These are phyloP conservation scores for Unio delphinus DNA, from an alignment of 2,888 invertebrate genomes.

Conservation along the genomic window DNA sequence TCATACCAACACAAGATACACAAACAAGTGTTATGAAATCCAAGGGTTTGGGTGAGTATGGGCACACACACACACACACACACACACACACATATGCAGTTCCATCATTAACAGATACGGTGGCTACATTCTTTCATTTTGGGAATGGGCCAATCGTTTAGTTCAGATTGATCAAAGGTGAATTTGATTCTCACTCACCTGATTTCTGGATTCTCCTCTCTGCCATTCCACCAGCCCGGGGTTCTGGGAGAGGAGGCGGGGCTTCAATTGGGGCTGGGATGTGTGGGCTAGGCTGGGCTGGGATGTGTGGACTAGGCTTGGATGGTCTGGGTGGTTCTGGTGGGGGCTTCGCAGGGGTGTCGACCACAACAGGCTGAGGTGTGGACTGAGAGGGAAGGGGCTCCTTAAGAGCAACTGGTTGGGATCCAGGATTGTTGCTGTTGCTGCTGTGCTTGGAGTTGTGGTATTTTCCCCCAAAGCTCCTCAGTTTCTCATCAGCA, in stretches of 20 bases:
- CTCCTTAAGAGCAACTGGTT: slow-evolving; percentile 4
- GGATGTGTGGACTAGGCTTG: background rate
- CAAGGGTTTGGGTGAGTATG: no score
- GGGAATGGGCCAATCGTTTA: no score
- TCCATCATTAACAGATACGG: no score
- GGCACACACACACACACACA: no score
- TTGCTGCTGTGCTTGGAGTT: slow-evolving; percentile 13
- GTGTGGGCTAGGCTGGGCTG: slow-evolving; percentile 4
- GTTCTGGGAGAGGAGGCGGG: slow-evolving; percentile 30
- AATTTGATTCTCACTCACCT: slow-evolving; percentile 21
- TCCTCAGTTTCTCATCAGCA: slow-evolving; percentile 63
- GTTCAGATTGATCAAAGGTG: no score
- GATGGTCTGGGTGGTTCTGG: background rate
- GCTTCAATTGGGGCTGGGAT: slow-evolving; percentile 8
- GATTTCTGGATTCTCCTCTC: slow-evolving; percentile 50
- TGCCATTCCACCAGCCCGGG: slow-evolving; percentile 40
- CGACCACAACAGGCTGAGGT: no score
- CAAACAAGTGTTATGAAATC: no score
- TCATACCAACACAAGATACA: no score
- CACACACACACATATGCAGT: no score
- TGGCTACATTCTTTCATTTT: no score
- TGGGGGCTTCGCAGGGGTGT: background rate
- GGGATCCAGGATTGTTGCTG: slow-evolving; percentile 26
- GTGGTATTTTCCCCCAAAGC: slow-evolving; percentile 43
- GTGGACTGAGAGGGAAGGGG: background rate